Conservation (phyloP, 1,140 invertebrate genomes). For the Drosophila seguyi region DNA sequence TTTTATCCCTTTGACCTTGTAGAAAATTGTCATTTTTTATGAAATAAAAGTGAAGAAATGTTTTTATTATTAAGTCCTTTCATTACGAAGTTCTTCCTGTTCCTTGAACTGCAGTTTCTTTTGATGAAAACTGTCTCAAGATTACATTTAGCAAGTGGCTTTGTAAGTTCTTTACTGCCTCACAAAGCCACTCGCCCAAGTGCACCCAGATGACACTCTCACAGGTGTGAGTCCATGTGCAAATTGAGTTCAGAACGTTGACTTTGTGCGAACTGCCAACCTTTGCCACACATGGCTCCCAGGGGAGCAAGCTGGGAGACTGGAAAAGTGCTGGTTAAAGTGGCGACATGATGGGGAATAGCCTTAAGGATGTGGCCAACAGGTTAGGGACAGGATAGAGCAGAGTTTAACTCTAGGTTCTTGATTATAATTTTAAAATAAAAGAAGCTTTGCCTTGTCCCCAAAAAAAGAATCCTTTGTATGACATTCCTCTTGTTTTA, state of each 20-base stretch:
- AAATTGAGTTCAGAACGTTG: constrained; percentile 45
- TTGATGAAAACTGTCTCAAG: background rate
- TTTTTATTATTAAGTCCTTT: background rate
- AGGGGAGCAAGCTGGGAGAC: background rate
- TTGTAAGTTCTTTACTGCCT: too few species aligned
- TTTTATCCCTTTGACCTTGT: background rate
- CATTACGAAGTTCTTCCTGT: background rate
- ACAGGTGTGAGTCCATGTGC: constrained; percentile 24
- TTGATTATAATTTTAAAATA: background rate
- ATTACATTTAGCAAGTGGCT: background rate
- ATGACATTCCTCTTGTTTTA: background rate
- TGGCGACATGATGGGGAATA: background rate
- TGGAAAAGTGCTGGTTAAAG: background rate
- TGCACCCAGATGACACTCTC: background rate
- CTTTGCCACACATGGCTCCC: constrained; percentile 17
- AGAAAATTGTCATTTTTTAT: background rate
- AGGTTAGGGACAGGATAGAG: background rate
- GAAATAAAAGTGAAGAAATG: background rate
- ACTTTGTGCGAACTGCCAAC: constrained; percentile 44
- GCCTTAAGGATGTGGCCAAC: background rate
- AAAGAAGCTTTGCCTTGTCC: background rate
- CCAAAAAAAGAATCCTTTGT: background rate
- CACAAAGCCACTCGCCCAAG: background rate
- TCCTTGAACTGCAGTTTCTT: background rate
- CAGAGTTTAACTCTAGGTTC: background rate